These are phyloP conservation scores for Rotaria sp. DNA, from an alignment of 2,888 invertebrate genomes.

Conservation along the genomic window DNA sequence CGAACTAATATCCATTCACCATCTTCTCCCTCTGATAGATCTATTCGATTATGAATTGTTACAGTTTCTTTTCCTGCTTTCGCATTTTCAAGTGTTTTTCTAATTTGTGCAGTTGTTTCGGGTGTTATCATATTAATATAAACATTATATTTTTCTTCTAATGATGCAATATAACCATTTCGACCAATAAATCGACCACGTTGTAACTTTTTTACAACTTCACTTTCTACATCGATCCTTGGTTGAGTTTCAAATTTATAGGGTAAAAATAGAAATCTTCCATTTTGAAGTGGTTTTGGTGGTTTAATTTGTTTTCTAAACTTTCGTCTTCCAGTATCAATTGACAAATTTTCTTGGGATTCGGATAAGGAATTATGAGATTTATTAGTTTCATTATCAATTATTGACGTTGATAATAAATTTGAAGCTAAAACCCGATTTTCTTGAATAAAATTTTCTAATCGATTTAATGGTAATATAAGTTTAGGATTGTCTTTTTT, in stretches of 20 bases:
- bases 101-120: neutral
- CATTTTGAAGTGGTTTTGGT: neutral
- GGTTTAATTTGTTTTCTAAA: neutral
- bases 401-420: too few species aligned
- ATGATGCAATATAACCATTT: neutral
- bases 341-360: neutral
- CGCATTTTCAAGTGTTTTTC: neutral
- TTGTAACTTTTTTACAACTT: neutral
- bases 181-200: neutral
- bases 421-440: neutral
- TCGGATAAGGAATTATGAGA: neutral
- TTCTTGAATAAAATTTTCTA: neutral
- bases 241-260: neutral
- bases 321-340: neutral
- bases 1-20: neutral
- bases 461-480: neutral
- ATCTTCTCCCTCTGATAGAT: neutral
- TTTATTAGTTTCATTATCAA: too few species aligned
- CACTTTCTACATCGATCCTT: too few species aligned
- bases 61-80: neutral
- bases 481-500: neutral
- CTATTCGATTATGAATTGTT: neutral
- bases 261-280: neutral
- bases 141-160: neutral
- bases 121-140: neutral